Evolutionary conservation across 2,888 invertebrate species (phyloP).

Genomic region (Ferrisia virgata): DNA sequence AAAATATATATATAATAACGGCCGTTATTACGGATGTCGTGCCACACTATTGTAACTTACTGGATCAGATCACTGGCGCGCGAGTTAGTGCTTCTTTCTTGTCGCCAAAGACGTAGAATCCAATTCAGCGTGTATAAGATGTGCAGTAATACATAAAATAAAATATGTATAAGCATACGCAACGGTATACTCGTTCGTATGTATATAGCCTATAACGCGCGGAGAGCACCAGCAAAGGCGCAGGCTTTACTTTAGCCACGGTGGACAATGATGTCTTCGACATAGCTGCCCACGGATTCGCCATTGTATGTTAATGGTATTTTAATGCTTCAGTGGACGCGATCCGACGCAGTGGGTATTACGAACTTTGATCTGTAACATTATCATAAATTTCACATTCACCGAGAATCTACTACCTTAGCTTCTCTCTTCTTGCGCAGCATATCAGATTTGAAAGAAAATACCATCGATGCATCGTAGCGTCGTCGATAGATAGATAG

Average conservation of each 20-base stretch:
- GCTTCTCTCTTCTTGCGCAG: neutral
- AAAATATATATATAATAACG: slow-evolving; percentile 39
- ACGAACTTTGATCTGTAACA: slow-evolving; percentile 45
- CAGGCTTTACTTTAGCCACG: neutral
- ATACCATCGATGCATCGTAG: neutral
- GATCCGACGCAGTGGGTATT: slow-evolving; percentile 32
- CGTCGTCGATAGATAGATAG: no score
- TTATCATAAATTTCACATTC: slow-evolving; percentile 46
- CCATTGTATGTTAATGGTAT: slow-evolving; percentile 45
- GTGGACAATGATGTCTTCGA: slow-evolving; percentile 43
- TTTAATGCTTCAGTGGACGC: slow-evolving; percentile 41
- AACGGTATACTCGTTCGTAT: no score
- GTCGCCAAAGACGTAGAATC: slow-evolving; percentile 33
- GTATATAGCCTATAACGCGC: neutral
- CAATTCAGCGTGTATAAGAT: slow-evolving; percentile 16
- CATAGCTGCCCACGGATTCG: slow-evolving; percentile 43
- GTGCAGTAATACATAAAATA: no score
- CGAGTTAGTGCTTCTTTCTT: slow-evolving; percentile 28
- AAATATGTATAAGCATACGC: no score
- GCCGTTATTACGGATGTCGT: slow-evolving; percentile 38
- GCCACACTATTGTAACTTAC: slow-evolving; percentile 39
- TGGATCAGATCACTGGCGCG: slow-evolving; percentile 40
- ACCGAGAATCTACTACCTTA: neutral
- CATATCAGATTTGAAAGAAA: slow-evolving; percentile 13
- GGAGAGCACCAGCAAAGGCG: neutral